These are phyloP conservation scores for Drosophila barbarae DNA, from an alignment of 2,888 invertebrate species.

Conservation along the genomic window DNA sequence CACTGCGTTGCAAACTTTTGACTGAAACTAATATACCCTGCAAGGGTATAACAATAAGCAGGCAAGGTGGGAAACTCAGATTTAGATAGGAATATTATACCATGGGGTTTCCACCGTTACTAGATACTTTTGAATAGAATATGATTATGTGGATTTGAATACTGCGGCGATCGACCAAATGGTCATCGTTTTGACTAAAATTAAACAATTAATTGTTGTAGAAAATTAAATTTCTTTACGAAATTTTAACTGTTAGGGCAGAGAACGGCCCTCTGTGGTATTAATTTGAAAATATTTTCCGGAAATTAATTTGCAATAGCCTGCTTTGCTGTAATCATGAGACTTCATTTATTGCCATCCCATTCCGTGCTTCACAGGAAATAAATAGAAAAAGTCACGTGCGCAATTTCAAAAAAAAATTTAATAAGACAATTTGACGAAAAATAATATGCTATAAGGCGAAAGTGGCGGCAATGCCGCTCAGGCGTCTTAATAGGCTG, in stretches of 20 bases:
- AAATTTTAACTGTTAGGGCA: neutral
- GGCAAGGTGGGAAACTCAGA: too few relatives aligned
- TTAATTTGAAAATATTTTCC: neutral
- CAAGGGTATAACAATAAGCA: too few relatives aligned
- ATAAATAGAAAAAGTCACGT: conserved; percentile 58
- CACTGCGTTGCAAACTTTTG: too few relatives aligned
- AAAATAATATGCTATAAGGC: conserved; percentile 49
- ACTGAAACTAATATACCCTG: too few relatives aligned
- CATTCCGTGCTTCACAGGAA: neutral
- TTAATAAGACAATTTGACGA: conserved; percentile 53
- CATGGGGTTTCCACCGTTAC: too few relatives aligned
- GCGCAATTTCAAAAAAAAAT: conserved; percentile 47
- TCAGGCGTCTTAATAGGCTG: conserved; percentile 17
- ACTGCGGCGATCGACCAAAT: too few relatives aligned
- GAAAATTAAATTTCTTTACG: too few relatives aligned
- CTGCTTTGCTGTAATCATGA: neutral
- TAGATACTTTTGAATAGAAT: too few relatives aligned
- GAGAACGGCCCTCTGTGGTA: neutral
- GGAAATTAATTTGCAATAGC: neutral
- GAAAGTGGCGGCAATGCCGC: conserved; percentile 3
- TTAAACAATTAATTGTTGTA: too few relatives aligned
- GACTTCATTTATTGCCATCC: neutral
- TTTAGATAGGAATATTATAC: too few relatives aligned
- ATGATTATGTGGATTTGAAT: too few relatives aligned
- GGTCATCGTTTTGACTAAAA: too few relatives aligned